Base-by-base conservation (phyloP, 2,113 vertebrate genomes). In the Seriola aureovittata region DNA sequence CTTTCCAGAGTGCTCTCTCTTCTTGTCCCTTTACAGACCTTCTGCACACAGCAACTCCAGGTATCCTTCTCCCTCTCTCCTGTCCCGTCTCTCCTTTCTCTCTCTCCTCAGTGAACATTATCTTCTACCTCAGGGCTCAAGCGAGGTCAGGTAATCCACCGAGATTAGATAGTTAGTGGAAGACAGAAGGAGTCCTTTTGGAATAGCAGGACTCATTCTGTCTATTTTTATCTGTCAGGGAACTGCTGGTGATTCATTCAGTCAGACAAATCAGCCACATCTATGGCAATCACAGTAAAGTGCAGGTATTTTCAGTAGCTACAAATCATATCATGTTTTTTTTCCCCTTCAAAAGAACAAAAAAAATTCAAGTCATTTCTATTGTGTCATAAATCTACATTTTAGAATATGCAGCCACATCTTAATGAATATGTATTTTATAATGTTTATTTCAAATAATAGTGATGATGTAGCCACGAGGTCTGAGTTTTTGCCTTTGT, bases 131-230 rank as follows among this genome's bases (percentile, higher is more conserved):
- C 69, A 10, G 55, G 59, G 75, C 66, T 79, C 52, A 66, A 23
- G 14, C 48, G 1, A 75, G 1, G 52, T 86, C 71, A 81, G 78
- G 17, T 92, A 92, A 94, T 94, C 90, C 78, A 50, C 70, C 42
- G 63, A 88, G 92, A 90, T 93, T 90, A 94, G 48, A 71, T 70
- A 14, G n/a, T 71, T 67, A 58, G 66, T 38, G 54, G 60, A 44
- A 78, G 73, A 67, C 66, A 81, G 44, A 16, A 32, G 12, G 62
- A 71, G 79, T n/a, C 48, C 19, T 50, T 69, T 25, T 75, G 75
- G 64, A 74, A 78, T 23, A 48, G 19, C 78, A 72, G 54, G 23
- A 73, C 57, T 80, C 60, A 57, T 21, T 59, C 34, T 8, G 5
- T 87, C 86, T 91, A 85, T 82, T 92, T 79, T 63, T 21, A 87